phyloP scores from a whole-genome alignment of 2,888 invertebrate species.

The Sminthurinus aureus region DNA sequence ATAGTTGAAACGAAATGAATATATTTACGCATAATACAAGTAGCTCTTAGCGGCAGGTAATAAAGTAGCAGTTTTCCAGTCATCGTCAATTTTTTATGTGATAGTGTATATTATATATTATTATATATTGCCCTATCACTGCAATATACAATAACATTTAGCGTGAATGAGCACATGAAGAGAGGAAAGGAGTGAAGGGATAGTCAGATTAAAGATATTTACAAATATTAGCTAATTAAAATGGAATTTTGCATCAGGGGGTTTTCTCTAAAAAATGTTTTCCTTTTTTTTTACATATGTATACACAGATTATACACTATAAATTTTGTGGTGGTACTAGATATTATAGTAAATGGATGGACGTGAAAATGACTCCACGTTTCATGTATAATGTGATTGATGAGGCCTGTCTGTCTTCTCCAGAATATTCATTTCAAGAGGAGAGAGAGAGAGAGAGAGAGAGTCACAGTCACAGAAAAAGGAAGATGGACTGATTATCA shows the following conservation, averaged over 20 bases:
- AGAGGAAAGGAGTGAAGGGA: neutral
- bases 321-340: no score
- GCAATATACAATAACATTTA: neutral
- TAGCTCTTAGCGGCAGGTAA: no score
- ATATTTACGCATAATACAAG: no score
- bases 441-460: neutral
- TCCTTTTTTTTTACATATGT: neutral
- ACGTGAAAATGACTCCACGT: neutral
- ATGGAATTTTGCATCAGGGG: conserved; percentile 12
- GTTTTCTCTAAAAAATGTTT: neutral
- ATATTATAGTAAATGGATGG: no score
- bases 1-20: no score
- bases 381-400: conserved; percentile 16
- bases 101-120: neutral
- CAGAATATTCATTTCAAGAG: conserved; percentile 24
- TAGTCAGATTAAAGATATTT: conserved; percentile 6
- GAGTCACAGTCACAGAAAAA: no score
- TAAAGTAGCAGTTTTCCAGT: no score
- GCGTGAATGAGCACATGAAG: neutral
- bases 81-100: no score
- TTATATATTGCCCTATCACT: neutral
- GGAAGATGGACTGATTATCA: conserved; percentile 23
- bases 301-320: neutral
- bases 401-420: conserved; percentile 26
- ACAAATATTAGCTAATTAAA: conserved; percentile 10